phyloP scores from a whole-genome alignment of 64 coral and sea anemone genomes.

The Actinia equina region DNA sequence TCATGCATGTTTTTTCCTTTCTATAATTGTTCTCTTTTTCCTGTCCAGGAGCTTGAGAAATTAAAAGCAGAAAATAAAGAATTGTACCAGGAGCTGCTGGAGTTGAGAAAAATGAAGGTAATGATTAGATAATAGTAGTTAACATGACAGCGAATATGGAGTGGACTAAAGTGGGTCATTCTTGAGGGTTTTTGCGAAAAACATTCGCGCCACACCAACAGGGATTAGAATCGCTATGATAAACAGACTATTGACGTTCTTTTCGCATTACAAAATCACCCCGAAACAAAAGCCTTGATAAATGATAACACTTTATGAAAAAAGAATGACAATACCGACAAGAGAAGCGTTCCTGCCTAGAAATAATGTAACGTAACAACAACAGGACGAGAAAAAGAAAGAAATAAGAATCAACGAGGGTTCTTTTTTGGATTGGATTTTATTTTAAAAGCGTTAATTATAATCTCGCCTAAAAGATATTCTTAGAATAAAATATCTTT shows the following conservation, averaged over 20 bases:
- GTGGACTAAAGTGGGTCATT: no score
- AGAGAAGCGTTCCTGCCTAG: no score
- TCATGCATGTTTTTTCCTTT: not conserved
- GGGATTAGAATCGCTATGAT: not conserved
- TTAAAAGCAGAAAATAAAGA: conserved; percentile 77
- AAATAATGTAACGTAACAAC: no score
- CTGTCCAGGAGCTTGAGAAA: conserved; percentile 74
- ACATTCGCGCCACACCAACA: not conserved
- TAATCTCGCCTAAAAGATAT: not conserved
- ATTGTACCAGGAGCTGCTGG: conserved; percentile 75
- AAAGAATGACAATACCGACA: no score
- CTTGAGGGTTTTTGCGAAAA: no score
- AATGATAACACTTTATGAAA: no score
- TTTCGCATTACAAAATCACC: not conserved
- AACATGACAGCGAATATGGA: no score
- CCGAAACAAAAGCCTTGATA: not conserved
- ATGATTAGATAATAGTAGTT: not conserved
- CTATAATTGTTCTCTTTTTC: not conserved
- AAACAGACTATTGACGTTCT: not conserved
- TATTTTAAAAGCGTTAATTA: not conserved
- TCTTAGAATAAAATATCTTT: not conserved
- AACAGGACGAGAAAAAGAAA: not conserved
- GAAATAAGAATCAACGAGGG: not conserved
- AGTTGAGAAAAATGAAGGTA: conserved; percentile 65
- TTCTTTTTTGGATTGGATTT: not conserved